These are phyloP conservation scores for Pentalonia nigronervosa DNA, from an alignment of 1,140 invertebrate genomes.

Conservation along the genomic window DNA sequence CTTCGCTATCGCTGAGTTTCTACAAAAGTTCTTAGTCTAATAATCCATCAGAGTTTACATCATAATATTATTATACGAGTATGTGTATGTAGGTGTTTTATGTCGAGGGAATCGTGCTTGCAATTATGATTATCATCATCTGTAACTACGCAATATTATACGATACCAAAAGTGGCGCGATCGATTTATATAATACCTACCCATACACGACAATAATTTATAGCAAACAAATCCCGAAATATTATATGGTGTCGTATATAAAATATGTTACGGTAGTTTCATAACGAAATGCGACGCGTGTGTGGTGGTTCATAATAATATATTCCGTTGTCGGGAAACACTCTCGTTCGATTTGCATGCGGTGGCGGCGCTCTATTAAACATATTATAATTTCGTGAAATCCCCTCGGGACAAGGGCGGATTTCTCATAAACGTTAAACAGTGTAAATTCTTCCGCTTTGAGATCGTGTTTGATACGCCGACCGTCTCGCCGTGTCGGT, in stretches of 20 bases:
- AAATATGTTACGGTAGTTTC: not conserved
- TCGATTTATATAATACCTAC: not conserved
- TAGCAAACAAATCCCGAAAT: not conserved
- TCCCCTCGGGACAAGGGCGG: constrained; percentile 46
- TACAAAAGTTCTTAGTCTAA: not conserved
- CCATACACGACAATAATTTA: not conserved
- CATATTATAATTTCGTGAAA: constrained; percentile 22
- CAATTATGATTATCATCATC: not conserved
- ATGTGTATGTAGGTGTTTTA: not conserved
- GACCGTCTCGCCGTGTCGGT: not conserved
- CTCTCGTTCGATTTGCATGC: not conserved
- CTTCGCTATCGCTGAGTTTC: not conserved
- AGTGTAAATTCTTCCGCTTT: not conserved
- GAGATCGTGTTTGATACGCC: constrained; percentile 50
- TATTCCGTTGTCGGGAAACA: not conserved
- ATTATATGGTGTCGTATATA: not conserved
- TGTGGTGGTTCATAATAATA: not conserved
- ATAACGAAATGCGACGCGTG: constrained; percentile 4
- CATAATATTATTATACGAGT: not conserved
- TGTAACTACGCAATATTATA: not conserved
- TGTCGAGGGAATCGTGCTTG: not conserved
- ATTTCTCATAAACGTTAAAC: constrained; percentile 47
- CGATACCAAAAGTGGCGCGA: not conserved
- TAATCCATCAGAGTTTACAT: not conserved
- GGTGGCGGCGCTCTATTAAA: not conserved